Evolutionary conservation across 2,797 vertebrate genomes (phyloP), one percentile per base, ranked within the genome.

Genomic region (Schizopygopsis malacanthus): DNA sequence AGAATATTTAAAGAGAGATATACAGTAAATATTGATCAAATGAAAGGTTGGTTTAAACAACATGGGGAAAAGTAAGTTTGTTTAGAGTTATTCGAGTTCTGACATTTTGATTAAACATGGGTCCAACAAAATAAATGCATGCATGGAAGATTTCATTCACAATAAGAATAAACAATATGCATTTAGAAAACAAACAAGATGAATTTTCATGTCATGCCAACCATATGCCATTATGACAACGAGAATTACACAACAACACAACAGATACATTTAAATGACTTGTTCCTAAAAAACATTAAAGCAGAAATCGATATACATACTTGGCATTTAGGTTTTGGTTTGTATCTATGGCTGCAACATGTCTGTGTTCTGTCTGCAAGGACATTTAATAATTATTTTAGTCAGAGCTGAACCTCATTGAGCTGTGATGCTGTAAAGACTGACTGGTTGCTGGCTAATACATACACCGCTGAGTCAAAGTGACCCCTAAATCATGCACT

Each of bases 261-360:
- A 70, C 75, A 11, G 43, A 84, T 28, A 69, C 41, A 78, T 67
- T 70, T 56, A 8, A 79, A 28, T 78, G 13, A 54, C 20, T 20
- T 84, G 59, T 67, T 79, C 6, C 61, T 54, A 52, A 67, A 76
- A 22, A 75, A 37, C 39, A 50, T 65, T 33, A 41, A 79, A 79
- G 65, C 50, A 79, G 43, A 84, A 79, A 33, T 50, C 52, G 47
- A 43, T 71, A 52, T 71, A 45, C 47, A 69, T 52, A 13, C 50
- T 71, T 71, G 41, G 79, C 77, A 79, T 79, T 85, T 25, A 12
- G 25, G 22, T 61, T 79, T 79, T 71, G 28, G 52, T 63, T 61
- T 85, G 13, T 2, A 85, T 85, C 61, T 63, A 45, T 50, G 13
- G 13, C 25, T 56, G 13, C 69, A 11, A 33, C 13, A 39, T 59